These are phyloP conservation scores for Monarcha castaneiventris DNA, from an alignment of 2,113 vertebrate species.

Conservation along the genomic window DNA sequence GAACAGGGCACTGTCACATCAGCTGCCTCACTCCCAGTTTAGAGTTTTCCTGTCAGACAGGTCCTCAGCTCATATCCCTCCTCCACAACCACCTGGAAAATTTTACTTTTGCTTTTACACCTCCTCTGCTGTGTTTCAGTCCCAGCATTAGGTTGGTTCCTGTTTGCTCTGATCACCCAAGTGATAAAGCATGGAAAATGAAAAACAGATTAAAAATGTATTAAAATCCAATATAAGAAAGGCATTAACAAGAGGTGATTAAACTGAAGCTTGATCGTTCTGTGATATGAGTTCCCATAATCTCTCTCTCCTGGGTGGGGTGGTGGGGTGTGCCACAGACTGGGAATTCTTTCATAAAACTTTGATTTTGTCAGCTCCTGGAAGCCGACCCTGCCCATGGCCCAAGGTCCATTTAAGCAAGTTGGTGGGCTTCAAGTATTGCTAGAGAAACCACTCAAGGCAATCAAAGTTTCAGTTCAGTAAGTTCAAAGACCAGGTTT, in stretches of 20 bases:
- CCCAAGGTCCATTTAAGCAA: not conserved
- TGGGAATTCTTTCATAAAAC: slow-evolving; percentile 35
- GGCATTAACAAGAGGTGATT: slow-evolving; percentile 44
- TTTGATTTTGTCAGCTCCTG: slow-evolving; percentile 45
- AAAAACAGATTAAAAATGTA: slow-evolving; percentile 64
- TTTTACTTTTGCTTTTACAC: not conserved
- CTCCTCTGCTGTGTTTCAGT: not conserved
- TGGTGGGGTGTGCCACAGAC: not conserved
- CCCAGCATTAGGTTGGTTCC: slow-evolving; percentile 50
- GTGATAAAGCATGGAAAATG: slow-evolving; percentile 50
- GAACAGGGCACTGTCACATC: not conserved
- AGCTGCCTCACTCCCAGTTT: not conserved
- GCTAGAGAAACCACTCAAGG: not conserved
- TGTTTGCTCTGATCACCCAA: slow-evolving; percentile 7
- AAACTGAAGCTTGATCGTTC: slow-evolving; percentile 47
- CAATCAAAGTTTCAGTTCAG: not conserved
- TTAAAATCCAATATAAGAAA: slow-evolving; percentile 64
- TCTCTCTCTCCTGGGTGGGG: slow-evolving; percentile 29
- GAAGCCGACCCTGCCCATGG: not conserved
- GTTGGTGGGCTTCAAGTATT: not conserved
- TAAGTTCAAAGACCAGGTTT: not conserved
- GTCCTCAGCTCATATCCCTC: not conserved
- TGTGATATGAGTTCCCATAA: slow-evolving; percentile 46
- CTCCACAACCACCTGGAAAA: not conserved
- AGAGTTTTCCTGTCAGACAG: not conserved